phyloP scores from a whole-genome alignment of 2,113 vertebrate genomes.

The Electrona antarctica region DNA sequence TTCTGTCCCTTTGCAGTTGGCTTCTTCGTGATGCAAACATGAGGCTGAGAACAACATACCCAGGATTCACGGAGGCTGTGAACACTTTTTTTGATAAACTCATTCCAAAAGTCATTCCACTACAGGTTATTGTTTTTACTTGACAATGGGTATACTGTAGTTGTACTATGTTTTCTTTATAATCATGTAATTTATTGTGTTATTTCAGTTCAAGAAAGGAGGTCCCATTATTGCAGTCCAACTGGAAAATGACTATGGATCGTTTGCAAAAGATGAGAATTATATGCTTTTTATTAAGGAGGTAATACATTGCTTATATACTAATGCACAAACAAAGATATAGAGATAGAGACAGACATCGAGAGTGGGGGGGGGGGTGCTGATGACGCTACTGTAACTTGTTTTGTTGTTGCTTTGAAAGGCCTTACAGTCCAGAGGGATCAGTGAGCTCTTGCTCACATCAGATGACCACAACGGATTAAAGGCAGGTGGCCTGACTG shows the following conservation, averaged over 20 bases:
- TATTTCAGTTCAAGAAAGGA: conserved; percentile 87
- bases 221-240: conserved; percentile 95
- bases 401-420: conserved; percentile 54
- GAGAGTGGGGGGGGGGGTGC: not conserved
- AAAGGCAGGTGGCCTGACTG: conserved; percentile 78
- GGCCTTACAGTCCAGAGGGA: conserved; percentile 86
- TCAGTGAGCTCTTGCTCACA: conserved; percentile 88
- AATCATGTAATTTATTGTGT: conserved; percentile 14
- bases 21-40: conserved; percentile 86
- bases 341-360: not conserved
- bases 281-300: conserved; percentile 91
- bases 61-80: conserved; percentile 86
- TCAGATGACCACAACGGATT: conserved; percentile 82
- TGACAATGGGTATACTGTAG: not conserved
- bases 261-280: conserved; percentile 83
- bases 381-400: not conserved
- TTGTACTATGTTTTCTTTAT: not conserved
- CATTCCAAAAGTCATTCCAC: conserved; percentile 82
- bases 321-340: not conserved
- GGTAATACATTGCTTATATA: conserved; percentile 67
- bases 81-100: conserved; percentile 84
- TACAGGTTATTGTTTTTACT: conserved; percentile 81
- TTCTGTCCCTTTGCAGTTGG: conserved; percentile 79
- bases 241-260: conserved; percentile 93
- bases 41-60: conserved; percentile 87